Conservation (phyloP, 2,797 vertebrate genomes). For the Sebastes umbrosus region DNA sequence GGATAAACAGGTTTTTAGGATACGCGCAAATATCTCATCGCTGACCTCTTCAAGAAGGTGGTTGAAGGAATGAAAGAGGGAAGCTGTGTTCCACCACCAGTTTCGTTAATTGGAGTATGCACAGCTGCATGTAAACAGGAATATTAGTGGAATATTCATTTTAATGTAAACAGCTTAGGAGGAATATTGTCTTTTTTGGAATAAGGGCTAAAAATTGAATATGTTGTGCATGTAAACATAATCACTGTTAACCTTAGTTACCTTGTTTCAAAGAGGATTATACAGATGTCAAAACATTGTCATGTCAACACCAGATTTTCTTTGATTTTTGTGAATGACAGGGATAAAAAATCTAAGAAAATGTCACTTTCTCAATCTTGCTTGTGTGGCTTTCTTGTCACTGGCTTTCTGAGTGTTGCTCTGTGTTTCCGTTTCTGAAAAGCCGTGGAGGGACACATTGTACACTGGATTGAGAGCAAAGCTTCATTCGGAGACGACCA, state of each 20-base stretch:
- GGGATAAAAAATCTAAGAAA: neutral
- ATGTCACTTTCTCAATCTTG: constrained; percentile 31
- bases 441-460: constrained; percentile 96
- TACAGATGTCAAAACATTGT: constrained; percentile 18
- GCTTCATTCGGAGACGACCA: constrained; percentile 98
- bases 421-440: constrained; percentile 41
- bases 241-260: neutral
- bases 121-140: too few relatives aligned
- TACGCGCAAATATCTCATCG: too few relatives aligned
- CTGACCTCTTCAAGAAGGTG: too few relatives aligned
- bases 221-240: neutral
- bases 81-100: too few relatives aligned
- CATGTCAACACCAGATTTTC: neutral
- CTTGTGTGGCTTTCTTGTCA: neutral
- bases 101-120: too few relatives aligned
- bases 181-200: too few relatives aligned
- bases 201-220: accelerated
- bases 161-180: too few relatives aligned
- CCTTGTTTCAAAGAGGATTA: constrained; percentile 5
- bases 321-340: constrained; percentile 7
- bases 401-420: neutral
- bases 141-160: too few relatives aligned
- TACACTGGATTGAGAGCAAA: constrained; percentile 99
- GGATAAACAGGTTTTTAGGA: too few relatives aligned
- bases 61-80: too few relatives aligned